Evolutionary conservation across 2,113 vertebrate species (phyloP), one percentile per base, ranked within the genome.

Genomic region (Clarias macrocephalus): DNA sequence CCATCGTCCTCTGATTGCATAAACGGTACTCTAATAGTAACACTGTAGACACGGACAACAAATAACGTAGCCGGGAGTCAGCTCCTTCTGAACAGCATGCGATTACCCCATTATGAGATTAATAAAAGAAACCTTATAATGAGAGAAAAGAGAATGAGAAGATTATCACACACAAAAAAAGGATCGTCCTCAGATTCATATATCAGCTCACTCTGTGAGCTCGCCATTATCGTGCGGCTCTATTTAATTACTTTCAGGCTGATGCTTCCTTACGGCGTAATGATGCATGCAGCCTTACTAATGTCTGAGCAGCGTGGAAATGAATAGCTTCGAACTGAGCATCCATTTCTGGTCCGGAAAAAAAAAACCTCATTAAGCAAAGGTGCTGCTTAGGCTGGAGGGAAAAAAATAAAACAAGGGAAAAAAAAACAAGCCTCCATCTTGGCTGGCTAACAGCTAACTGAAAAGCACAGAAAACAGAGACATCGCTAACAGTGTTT

Each of bases 191-290:
- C 60, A 21, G 88, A 88, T 87, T 82, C 75, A 52, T 85, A 89
- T 82, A 85, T 88, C 80, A 90, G 87, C 68, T 88, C 87, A 57
- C 52, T 37, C 85, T n/a, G 68, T 65, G 70, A 66, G 81, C 63
- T 80, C 82, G 82, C 89, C 85, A 91, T 90, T 88, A 91, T 88
- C 84, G 80, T 57, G 70, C 86, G 72, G 82, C 88, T 89, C 84
- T 82, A 86, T 90, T 92, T 91, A 90, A 92, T 92, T 91, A 92
- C 89, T 88, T 88, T 88, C 87, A 88, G 85, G 82, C 88, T 63
- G 86, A 88, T 62, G 86, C 87, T 90, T 90, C 87, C 90, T 90
- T 88, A 89, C 81, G 82, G 91, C 79, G 84, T 88, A 90, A 90
- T 89, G 90, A 90, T 82, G 91, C 82, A 72, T 89, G 88, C 83